Evolutionary conservation across 2,888 invertebrate species (phyloP).

Genomic region (Drosophila incognita): DNA sequence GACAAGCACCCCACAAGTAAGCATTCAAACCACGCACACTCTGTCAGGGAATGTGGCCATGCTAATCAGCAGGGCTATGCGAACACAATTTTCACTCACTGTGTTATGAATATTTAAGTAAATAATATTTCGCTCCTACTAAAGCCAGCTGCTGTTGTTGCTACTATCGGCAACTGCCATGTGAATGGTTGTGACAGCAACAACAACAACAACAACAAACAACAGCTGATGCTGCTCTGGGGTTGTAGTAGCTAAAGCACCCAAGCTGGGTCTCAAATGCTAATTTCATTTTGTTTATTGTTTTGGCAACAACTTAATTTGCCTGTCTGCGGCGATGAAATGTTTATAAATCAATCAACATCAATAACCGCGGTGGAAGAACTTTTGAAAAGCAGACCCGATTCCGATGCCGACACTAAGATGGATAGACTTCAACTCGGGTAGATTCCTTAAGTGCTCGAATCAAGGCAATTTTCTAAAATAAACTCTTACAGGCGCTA

Average conservation of each 20-base stretch:
- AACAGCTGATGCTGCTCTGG: slow-evolving; percentile 21
- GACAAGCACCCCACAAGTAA: not conserved
- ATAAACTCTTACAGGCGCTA: slow-evolving; percentile 26
- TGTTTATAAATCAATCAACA: slow-evolving; percentile 82
- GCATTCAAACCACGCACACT: not conserved
- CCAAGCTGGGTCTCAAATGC: slow-evolving; percentile 50
- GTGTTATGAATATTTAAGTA: slow-evolving; percentile 68
- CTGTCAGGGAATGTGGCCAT: slow-evolving; percentile 26
- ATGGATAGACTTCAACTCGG: slow-evolving; percentile 57
- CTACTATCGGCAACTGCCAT: slow-evolving; percentile 24
- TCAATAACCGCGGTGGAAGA: slow-evolving; percentile 61
- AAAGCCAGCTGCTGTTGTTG: slow-evolving; percentile 8
- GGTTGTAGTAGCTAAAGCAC: slow-evolving; percentile 6
- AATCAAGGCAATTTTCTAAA: slow-evolving; percentile 25
- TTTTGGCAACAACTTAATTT: slow-evolving; percentile 77
- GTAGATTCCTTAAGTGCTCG: slow-evolving; percentile 37
- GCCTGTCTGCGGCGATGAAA: slow-evolving; percentile 53
- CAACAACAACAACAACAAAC: slow-evolving; percentile 2
- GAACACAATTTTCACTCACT: slow-evolving; percentile 43
- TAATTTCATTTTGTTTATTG: slow-evolving; percentile 80
- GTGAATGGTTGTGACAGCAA: slow-evolving; percentile 60
- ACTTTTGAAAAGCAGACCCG: slow-evolving; percentile 35
- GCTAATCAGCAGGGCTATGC: slow-evolving; percentile 58
- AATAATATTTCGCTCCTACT: slow-evolving; percentile 56
- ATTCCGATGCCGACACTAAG: slow-evolving; percentile 31